These are phyloP conservation scores for Euura lappo DNA, from an alignment of 1,140 invertebrate species.

Conservation along the genomic window DNA sequence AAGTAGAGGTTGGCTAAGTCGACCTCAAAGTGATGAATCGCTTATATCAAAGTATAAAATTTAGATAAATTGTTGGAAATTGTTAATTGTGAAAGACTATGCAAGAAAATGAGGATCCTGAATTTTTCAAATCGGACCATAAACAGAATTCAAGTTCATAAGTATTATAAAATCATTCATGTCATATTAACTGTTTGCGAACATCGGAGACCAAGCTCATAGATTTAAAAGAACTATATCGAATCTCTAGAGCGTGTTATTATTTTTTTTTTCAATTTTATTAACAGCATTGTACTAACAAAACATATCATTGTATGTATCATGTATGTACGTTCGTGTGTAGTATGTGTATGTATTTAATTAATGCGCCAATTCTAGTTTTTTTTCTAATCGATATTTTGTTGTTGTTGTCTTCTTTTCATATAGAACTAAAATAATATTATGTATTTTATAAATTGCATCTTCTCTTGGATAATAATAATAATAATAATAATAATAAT, in stretches of 20 bases:
- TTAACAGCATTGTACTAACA: not conserved
- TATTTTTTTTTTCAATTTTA: not conserved
- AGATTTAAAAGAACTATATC: not conserved
- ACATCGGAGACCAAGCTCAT: not conserved
- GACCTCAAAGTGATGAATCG: too few relatives aligned
- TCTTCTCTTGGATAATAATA: not conserved
- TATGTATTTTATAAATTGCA: constrained; percentile 4
- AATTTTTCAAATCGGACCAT: too few relatives aligned
- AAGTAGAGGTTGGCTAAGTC: too few relatives aligned
- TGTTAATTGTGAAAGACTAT: too few relatives aligned
- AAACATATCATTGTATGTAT: not conserved
- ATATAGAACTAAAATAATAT: not conserved
- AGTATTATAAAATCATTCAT: not conserved
- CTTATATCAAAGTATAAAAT: too few relatives aligned
- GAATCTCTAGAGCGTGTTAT: not conserved
- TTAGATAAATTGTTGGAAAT: too few relatives aligned
- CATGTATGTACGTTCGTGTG: not conserved
- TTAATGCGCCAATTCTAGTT: not conserved
- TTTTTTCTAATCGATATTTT: not conserved
- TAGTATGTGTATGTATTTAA: not conserved
- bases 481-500: too few relatives aligned
- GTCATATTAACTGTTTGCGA: not conserved
- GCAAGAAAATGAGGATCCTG: too few relatives aligned
- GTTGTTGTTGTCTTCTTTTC: too few relatives aligned
- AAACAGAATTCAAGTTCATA: too few relatives aligned